Evolutionary conservation across 1,140 invertebrate species (phyloP), one percentile per base, ranked within the genome.

Genomic region (honey bee (Apis mellifera)): DNA sequence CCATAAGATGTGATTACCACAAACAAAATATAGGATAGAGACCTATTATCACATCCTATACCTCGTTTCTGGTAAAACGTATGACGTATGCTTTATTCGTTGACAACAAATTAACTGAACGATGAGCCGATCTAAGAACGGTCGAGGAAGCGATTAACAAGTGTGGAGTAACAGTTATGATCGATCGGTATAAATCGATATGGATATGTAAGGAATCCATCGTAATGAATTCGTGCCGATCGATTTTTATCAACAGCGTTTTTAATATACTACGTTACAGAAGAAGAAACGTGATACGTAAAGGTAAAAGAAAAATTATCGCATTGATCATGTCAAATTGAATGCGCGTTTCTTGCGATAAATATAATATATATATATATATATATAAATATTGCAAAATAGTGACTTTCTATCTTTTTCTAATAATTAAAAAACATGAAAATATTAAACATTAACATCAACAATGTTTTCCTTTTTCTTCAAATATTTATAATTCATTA

Each of bases 231-330:
- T 66, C 62, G 72, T 66, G 52, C 42, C 62, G 72, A 75, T 81
- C 42, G 62, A 81, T 66, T 57, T 81, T 59, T 54, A 81, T 65
- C 64, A 62, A 74, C 60, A 50, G n/a, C 32, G 32, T 75, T 65
- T 42, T 81, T 17, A 32, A 81, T 26, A 66, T 19, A 50, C 71
- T 75, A 50, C 23, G 17, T 81, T 64, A 17, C 17, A 65, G 54
- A 32, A 68, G 62, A 54, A 52, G 62, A 82, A 54, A 68, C 55
- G 64, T 50, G 64, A 69, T 54, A 42, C 21, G 17, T 12, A 21
- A 82, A 82, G 79, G 79, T 82, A 82, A 82, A 75, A 76, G 21
- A 68, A 60, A 23, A 68, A 12, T 66, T 59, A 26, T 66, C 59
- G 52, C 19, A 57, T 8, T 9, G n/a, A 19, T 68, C 13, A 23